Percentiles rank a stretch among this genome's conserved stretches.
These are phyloP conservation scores for Paracanthobrama guichenoti DNA, from an alignment of 2,113 vertebrate genomes.

Conservation along the genomic window DNA sequence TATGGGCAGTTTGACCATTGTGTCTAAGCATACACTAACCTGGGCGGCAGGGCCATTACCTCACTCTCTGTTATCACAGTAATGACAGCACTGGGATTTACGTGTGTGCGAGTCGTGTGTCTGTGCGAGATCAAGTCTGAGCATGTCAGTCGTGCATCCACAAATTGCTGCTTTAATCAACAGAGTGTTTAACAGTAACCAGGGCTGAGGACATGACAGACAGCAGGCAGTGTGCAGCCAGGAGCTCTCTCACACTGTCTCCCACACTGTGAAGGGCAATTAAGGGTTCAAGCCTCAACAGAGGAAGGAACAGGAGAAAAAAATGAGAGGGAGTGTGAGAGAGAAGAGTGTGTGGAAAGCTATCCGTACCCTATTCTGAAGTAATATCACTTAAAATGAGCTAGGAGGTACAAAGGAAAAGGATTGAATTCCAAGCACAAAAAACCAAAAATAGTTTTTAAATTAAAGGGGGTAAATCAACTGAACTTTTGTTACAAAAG, in stretches of 20 bases:
- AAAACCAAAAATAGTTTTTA: too few species aligned
- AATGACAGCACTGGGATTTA: conserved; percentile 31
- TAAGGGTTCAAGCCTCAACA: conserved; percentile 35
- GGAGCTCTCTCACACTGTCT: conserved; percentile 18
- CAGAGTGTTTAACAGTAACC: conserved; percentile 50
- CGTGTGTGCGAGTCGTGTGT: conserved; percentile 18
- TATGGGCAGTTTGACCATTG: conserved; percentile 1
- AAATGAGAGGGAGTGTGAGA: conserved; percentile 7
- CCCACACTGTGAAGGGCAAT: conserved; percentile 29
- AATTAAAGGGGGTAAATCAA: too few species aligned
- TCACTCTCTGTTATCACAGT: conserved; percentile 37
- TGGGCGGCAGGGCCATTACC: conserved; percentile 21
- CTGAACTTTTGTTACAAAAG: background rate
- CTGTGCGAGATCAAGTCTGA: conserved; percentile 43
- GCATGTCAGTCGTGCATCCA: conserved; percentile 41
- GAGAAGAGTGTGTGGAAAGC: background rate
- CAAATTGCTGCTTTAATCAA: conserved; percentile 51
- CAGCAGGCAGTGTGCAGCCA: conserved; percentile 41
- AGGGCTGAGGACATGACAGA: conserved; percentile 44
- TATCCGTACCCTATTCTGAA: background rate
- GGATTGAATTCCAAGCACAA: background rate
- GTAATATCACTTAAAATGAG: background rate
- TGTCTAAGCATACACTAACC: conserved; percentile 36
- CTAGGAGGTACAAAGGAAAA: background rate
- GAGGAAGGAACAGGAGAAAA: background rate